A percentile compares a stretch with the other conserved stretches of the same genome.
Evolutionary conservation across 2,797 vertebrate species (phyloP).

Genomic region (Tangara arthus): DNA sequence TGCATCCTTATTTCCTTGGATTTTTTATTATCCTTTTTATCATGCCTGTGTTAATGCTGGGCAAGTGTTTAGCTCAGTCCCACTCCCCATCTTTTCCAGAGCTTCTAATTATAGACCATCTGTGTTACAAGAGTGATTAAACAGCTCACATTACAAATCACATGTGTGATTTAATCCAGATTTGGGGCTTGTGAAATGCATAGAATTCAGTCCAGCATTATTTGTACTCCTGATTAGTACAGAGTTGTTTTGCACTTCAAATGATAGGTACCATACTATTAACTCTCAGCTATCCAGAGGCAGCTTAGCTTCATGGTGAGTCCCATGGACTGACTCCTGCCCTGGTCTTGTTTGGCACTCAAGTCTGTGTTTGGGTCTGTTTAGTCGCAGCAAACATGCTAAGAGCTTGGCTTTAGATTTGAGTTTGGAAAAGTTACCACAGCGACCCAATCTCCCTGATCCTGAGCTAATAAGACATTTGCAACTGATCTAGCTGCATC

Average conservation of each 20-base stretch:
- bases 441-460: neutral
- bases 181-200: neutral
- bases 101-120: neutral
- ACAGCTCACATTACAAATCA: neutral
- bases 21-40: neutral
- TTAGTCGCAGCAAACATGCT: neutral
- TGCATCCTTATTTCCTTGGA: neutral
- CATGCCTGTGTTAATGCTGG: neutral
- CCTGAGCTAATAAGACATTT: neutral
- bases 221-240: neutral
- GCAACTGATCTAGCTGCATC: neutral
- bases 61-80: neutral
- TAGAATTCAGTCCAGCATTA: neutral
- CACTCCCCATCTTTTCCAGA: neutral
- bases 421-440: neutral
- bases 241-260: neutral
- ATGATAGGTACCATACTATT: neutral
- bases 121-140: neutral
- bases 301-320: neutral
- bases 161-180: neutral
- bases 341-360: neutral
- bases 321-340: neutral
- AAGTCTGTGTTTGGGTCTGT: neutral
- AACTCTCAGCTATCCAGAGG: neutral
- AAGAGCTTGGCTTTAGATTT: neutral